Evolutionary conservation across 2,113 vertebrate genomes (phyloP), one percentile per base, ranked within the genome.

Genomic region (Helogale parvula): DNA sequence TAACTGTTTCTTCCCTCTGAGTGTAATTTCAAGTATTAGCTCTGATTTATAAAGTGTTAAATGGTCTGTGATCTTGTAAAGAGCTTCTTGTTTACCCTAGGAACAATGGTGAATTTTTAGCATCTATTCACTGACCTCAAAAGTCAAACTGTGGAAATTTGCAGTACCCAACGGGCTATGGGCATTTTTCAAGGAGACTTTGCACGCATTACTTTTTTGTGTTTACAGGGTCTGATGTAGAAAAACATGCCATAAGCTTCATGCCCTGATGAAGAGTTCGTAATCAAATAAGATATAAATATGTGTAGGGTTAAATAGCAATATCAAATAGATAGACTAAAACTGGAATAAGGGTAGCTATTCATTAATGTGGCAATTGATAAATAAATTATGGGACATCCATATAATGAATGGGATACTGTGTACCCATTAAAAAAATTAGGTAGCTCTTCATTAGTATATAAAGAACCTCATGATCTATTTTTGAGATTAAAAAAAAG

Each of bases 121-220:
- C 52, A 57, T 86, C 82, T 79, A 5, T 41, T 92, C 35, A 87
- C 27, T 82, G 54, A 84, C 16, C 57, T 84, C 52, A 74, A 33
- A 86, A 69, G 25, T 45, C 21, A 65, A 90, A 31, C 66, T 65
- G 29, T 93, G 82, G 41, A 54, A 45, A 72, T 85, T 69, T 45
- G 33, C 0, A 33, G 63, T 17, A 41, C 21, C 50, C 33, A 83
- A 91, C 35, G 11, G 1, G 41, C 69, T 41, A 38, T 21, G 38
- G 57, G 16, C 31, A 79, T 60, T 95, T 97, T 90, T 94, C 72
- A 91, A 88, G 90, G 29, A 69, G 47, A 0, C 45, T 94, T 90
- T 80, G 33, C 23, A 9, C 8, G 35, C 5, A 15, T 88, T 68
- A 35, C 38, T 77, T 76, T 93, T 79, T 45, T 21, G 41, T 77